Evolutionary conservation across 1,140 invertebrate genomes (phyloP).

Genomic region (Oncopeltus fasciatus): DNA sequence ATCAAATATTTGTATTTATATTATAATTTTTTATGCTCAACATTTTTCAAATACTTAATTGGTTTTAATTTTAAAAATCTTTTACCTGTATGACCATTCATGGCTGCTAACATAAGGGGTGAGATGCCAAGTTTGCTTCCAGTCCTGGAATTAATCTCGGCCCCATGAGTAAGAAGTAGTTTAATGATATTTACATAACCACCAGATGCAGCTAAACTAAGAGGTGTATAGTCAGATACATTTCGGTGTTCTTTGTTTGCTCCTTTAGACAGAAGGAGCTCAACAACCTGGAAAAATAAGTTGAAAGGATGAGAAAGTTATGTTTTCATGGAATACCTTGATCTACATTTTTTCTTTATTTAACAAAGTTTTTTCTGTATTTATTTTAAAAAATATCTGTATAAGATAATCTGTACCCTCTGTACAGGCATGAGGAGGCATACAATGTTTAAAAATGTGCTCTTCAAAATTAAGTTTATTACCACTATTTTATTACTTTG

Average conservation of each 20-base stretch:
- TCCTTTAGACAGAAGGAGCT: constrained; percentile 61
- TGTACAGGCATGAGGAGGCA: no score
- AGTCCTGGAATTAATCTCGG: constrained; percentile 96
- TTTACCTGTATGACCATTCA: constrained; percentile 90
- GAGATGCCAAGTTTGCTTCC: constrained; percentile 96
- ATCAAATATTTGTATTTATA: no score
- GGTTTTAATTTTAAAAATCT: constrained; percentile 13
- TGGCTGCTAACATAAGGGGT: constrained; percentile 96
- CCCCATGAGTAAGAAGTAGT: constrained; percentile 73
- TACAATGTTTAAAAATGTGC: no score
- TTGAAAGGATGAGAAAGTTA: neutral
- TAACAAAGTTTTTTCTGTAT: no score
- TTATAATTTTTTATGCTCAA: no score
- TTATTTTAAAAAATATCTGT: no score
- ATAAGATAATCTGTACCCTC: no score
- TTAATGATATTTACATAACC: constrained; percentile 99
- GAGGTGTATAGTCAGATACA: constrained; percentile 96
- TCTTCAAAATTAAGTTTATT: no score
- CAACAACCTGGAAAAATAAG: constrained; percentile 46
- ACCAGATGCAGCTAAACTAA: constrained; percentile 92
- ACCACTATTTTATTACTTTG: no score
- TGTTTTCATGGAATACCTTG: no score
- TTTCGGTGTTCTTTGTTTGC: constrained; percentile 99
- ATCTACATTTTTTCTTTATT: no score
- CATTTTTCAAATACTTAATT: no score